phyloP scores from a whole-genome alignment of 2,888 invertebrate species.

The Polyommatus icarus region DNA sequence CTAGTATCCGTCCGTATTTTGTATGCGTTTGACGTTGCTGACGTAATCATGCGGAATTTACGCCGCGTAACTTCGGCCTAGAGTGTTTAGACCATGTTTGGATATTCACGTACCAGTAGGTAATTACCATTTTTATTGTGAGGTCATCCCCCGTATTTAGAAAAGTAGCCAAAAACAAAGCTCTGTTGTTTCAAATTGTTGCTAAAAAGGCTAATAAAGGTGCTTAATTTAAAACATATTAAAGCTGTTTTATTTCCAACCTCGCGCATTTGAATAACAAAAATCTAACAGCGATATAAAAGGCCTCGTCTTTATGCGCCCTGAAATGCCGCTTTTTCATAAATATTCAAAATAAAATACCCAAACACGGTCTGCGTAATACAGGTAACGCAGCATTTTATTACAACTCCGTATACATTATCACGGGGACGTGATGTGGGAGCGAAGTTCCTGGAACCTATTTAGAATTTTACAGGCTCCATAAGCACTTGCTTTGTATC shows the following conservation, averaged over 20 bases:
- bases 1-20: no score
- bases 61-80: no score
- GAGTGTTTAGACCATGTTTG: no score
- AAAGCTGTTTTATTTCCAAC: constrained; percentile 22
- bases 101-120: no score
- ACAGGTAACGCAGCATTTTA: constrained; percentile 26
- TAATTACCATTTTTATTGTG: no score
- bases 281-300: constrained; percentile 19
- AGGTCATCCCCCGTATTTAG: neutral
- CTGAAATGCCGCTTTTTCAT: constrained; percentile 27
- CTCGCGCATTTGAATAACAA: constrained; percentile 9
- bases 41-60: no score
- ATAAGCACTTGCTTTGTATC: constrained; percentile 15
- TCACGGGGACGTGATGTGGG: constrained; percentile 16
- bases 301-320: constrained; percentile 15
- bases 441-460: constrained; percentile 1
- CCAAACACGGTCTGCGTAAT: constrained; percentile 14
- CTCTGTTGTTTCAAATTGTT: neutral
- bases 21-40: no score
- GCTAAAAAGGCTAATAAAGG: constrained; percentile 24
- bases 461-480: constrained; percentile 25
- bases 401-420: constrained; percentile 29
- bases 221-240: constrained; percentile 10
- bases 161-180: neutral
- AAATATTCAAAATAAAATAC: constrained; percentile 31